Evolutionary conservation across 1,140 invertebrate species (phyloP), one percentile per base, ranked within the genome.

Genomic region (Venturia canescens): DNA sequence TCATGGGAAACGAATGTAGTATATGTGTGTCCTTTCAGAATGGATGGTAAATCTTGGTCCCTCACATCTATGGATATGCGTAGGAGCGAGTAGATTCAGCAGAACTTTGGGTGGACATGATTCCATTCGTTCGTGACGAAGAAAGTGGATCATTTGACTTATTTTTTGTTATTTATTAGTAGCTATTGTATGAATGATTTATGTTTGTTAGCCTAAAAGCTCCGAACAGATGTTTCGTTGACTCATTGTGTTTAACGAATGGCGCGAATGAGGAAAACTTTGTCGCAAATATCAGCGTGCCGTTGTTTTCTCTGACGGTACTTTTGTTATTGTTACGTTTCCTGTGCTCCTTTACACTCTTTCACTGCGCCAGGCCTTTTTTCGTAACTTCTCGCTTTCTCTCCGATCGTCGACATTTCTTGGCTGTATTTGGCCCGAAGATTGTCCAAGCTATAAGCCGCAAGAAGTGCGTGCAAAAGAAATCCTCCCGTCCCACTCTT

Each of bases 351-450:
- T 11, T 44, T 44, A 11, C 38, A 44, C 38, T 44, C 67, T 3
- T 29, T 38, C 31, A 18, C 31, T 70, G 31, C 16, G 16, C 1
- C 21, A 11, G 15, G 3, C 7, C 60, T 27, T 27, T 26, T 66
- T 66, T 72, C 38, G 23, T 21, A n/a, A n/a, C 21, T 5, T 26
- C 70, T 72, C 44, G 23, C 23, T 74, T 29, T 53, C n/a, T 29
- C 71, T 74, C 31, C 53, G 13, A 53, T 5, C 71, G 26, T 53
- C 71, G 48, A 29, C 71, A 26, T 74, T 74, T 74, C 29, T 48
- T 74, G 23, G 44, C 71, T 74, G 44, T 74, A 74, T 74, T 74
- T 74, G 71, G 71, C 38, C 53, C 23, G 71, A 18, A 69, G 44
- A 74, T 72, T 74, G 44, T 53, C 21, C 11, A 53, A 23, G 16